A percentile compares a stretch with the other conserved stretches of the same genome.
Conservation (phyloP, 1,140 invertebrate genomes). For the Drosophila sucinea region DNA sequence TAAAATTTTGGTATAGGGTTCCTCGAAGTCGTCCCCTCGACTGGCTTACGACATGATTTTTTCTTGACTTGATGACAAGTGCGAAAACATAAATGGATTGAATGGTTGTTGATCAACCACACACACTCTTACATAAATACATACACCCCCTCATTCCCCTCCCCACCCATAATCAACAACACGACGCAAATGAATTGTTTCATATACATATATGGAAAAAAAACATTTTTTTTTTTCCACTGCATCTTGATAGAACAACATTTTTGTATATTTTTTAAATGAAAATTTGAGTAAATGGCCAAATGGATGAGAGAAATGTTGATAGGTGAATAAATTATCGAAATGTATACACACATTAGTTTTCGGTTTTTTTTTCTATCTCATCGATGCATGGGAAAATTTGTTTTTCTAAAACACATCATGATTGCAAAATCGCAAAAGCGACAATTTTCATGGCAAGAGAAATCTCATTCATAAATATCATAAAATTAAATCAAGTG, state of each 20-base stretch:
- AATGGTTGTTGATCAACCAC: conserved; percentile 5
- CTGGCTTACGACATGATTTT: not conserved
- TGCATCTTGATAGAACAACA: conserved; percentile 7
- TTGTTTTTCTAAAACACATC: too few species aligned
- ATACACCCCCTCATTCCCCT: not conserved
- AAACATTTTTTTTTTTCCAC: not conserved
- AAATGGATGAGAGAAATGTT: conserved; percentile 9
- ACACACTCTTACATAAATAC: not conserved
- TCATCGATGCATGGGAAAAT: not conserved
- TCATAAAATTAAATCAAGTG: too few species aligned
- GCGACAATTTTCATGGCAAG: too few species aligned
- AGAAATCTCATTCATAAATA: too few species aligned
- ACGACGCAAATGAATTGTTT: not conserved
- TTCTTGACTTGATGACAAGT: conserved; percentile 17
- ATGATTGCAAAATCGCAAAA: too few species aligned
- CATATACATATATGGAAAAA: not conserved
- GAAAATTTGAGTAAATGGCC: conserved; percentile 5
- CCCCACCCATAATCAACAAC: not conserved
- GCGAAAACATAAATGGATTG: conserved; percentile 18
- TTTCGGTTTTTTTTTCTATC: not conserved
- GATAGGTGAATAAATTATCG: conserved; percentile 10
- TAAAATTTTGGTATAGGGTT: not conserved
- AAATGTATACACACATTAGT: not conserved
- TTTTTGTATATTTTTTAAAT: not conserved
- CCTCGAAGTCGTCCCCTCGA: not conserved